Evolutionary conservation across 2,113 vertebrate genomes (phyloP).

Genomic region (Cercopithecus mona): DNA sequence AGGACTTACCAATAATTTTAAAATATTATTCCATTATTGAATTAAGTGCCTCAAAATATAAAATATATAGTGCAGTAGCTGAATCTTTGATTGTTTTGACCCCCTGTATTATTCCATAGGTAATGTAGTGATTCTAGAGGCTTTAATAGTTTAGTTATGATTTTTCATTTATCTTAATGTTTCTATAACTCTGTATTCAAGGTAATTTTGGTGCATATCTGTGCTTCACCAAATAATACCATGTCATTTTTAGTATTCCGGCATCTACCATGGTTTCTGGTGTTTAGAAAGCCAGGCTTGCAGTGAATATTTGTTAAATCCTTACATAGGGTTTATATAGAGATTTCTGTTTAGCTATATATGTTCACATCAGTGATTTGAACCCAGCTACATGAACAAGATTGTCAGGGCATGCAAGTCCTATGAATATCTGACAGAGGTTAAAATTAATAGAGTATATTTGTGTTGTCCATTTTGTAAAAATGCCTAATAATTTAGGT

Average conservation of each 20-base stretch:
- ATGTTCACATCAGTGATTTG: not conserved
- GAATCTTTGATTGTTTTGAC: not conserved
- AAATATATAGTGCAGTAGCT: not conserved
- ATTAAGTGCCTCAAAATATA: slow-evolving; percentile 1
- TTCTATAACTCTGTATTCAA: not conserved
- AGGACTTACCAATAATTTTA: not conserved
- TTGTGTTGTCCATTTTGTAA: slow-evolving; percentile 14
- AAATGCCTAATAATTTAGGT: not conserved
- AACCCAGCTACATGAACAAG: not conserved
- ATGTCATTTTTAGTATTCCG: not conserved
- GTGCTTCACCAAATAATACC: not conserved
- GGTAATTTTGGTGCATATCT: not conserved
- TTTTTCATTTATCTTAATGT: not conserved
- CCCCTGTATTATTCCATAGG: not conserved
- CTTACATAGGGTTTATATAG: not conserved
- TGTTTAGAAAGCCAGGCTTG: not conserved
- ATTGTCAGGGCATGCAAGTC: not conserved
- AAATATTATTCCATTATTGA: not conserved
- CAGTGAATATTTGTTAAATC: slow-evolving; percentile 21
- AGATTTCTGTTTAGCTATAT: not conserved
- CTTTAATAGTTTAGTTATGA: not conserved
- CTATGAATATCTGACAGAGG: not conserved
- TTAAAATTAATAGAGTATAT: slow-evolving; percentile 14
- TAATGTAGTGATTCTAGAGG: slow-evolving; percentile 13
- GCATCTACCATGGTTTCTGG: not conserved